Evolutionary conservation across 1,140 invertebrate genomes (phyloP).

Genomic region (Trichonephila inaurata): DNA sequence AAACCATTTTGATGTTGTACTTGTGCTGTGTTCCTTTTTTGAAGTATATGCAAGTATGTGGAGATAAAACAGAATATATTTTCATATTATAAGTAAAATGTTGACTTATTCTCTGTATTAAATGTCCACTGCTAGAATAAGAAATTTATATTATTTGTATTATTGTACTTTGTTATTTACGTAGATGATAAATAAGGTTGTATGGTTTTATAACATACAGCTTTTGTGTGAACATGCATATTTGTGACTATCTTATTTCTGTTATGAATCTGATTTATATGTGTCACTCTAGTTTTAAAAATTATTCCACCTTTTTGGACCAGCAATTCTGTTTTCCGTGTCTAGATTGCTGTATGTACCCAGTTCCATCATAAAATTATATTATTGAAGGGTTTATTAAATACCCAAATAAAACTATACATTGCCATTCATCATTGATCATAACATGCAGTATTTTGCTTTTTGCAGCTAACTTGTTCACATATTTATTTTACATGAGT

Average conservation of each 20-base stretch:
- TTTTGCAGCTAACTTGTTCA: slow-evolving; percentile 29
- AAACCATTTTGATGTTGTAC: background rate
- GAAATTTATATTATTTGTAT: background rate
- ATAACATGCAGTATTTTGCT: background rate
- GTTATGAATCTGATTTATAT: background rate
- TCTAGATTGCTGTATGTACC: background rate
- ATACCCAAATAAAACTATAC: background rate
- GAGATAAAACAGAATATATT: slow-evolving; percentile 11
- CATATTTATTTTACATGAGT: slow-evolving; percentile 19
- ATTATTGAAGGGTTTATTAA: background rate
- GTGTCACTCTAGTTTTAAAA: background rate
- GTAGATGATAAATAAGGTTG: background rate
- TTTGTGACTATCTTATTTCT: background rate
- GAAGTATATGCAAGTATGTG: background rate
- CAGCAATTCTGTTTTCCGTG: background rate
- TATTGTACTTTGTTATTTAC: background rate
- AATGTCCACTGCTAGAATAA: background rate
- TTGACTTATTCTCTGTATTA: background rate
- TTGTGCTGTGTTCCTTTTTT: background rate
- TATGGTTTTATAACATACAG: background rate
- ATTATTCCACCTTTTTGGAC: background rate
- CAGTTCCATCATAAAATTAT: too few species aligned
- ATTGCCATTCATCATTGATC: slow-evolving; percentile 11
- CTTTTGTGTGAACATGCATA: background rate
- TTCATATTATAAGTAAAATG: background rate